Conservation (phyloP, 35 echinoderm and acorn worm genomes). For the Nesometra sesokonis region DNA sequence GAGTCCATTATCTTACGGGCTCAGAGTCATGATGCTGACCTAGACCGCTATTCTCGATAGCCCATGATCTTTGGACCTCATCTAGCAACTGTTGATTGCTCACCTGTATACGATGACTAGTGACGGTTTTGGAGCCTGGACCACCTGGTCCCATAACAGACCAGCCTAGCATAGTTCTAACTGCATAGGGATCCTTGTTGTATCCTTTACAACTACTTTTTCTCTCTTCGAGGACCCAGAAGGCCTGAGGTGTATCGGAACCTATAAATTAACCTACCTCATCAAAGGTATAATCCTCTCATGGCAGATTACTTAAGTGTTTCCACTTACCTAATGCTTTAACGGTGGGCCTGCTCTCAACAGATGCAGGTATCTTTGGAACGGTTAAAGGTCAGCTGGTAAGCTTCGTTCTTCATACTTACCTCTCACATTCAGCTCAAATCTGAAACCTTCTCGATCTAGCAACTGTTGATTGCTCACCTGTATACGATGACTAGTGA, state of each 20-base stretch:
- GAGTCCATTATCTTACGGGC: slow-evolving; percentile 26
- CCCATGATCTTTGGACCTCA: slow-evolving; percentile 10
- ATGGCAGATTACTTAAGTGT: background rate
- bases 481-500: no score
- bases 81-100: background rate
- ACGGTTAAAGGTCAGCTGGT: slow-evolving; percentile 9
- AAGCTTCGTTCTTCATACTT: slow-evolving; percentile 13
- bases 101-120: background rate
- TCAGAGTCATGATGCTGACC: slow-evolving; percentile 21
- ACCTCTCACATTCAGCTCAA: slow-evolving; percentile 7
- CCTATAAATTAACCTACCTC: slow-evolving; percentile 11
- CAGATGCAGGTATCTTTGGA: slow-evolving; percentile 7
- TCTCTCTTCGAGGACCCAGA: background rate
- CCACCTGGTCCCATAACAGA: slow-evolving; percentile 4
- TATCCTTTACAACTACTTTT: background rate
- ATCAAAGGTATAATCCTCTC: background rate
- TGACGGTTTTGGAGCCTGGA: background rate
- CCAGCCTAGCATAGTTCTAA: slow-evolving; percentile 13
- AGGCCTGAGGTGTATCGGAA: slow-evolving; percentile 1
- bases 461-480: no score
- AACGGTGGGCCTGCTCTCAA: background rate
- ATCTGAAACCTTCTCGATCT: slow-evolving; percentile 19
- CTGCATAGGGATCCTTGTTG: slow-evolving; percentile 3
- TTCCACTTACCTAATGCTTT: background rate
- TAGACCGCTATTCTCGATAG: slow-evolving; percentile 30